Conservation (phyloP, 2,113 vertebrate genomes). For the Tragelaphus strepsiceros region DNA sequence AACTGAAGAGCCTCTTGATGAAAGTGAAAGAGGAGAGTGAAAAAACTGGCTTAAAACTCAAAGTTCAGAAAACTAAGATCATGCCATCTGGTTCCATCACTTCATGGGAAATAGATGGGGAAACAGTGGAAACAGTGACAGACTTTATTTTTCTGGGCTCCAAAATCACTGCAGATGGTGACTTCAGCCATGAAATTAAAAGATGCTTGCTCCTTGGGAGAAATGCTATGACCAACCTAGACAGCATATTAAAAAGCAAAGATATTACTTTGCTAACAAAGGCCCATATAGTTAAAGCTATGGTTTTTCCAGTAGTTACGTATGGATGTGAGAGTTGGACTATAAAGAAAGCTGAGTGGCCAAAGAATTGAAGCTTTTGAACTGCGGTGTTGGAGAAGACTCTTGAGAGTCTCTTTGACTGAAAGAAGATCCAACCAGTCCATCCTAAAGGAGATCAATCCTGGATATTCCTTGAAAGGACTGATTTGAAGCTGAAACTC, state of each 20-base stretch:
- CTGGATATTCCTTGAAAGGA: neutral
- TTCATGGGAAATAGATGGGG: neutral
- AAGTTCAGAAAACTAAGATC: neutral
- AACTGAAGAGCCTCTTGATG: neutral
- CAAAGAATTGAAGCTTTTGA: neutral
- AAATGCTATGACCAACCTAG: neutral
- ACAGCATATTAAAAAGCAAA: neutral
- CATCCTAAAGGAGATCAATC: neutral
- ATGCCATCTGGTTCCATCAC: neutral
- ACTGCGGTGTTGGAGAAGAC: neutral
- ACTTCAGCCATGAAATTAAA: neutral
- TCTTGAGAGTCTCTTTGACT: neutral
- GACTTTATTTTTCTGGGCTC: neutral
- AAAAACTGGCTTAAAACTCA: neutral
- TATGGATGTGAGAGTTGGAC: neutral
- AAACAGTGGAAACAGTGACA: neutral
- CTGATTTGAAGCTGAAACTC: neutral
- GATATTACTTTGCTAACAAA: neutral
- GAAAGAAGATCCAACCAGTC: neutral
- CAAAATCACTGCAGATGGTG: neutral
- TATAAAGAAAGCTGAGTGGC: neutral
- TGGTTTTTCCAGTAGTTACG: neutral
- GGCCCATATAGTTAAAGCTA: neutral
- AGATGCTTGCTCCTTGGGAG: neutral
- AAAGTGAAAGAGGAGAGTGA: neutral